Conservation (phyloP, 2,888 invertebrate genomes). For the Amphimallon solstitiale region DNA sequence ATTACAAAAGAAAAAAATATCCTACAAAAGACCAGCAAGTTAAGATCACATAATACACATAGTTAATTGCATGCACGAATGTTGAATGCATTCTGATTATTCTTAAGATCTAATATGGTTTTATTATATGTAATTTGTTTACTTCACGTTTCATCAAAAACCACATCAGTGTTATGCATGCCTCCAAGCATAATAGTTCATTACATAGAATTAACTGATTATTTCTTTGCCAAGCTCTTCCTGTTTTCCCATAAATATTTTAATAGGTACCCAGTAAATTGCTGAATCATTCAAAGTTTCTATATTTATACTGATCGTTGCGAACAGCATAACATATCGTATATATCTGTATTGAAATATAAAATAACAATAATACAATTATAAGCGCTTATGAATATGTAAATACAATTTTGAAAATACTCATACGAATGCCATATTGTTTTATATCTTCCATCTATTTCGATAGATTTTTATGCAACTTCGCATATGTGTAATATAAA, state of each 20-base stretch:
- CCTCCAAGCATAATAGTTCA: constrained; percentile 26
- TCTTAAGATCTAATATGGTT: constrained; percentile 17
- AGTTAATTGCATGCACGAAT: constrained; percentile 19
- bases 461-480: too few species aligned
- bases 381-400: too few species aligned
- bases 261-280: constrained; percentile 5
- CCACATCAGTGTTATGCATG: neutral
- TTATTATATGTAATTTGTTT: constrained; percentile 34
- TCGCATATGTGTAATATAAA: too few species aligned
- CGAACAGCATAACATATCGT: neutral
- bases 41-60: neutral
- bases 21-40: too few species aligned
- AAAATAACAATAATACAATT: too few species aligned
- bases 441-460: too few species aligned
- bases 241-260: constrained; percentile 17
- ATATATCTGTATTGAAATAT: too few species aligned
- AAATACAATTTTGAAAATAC: too few species aligned
- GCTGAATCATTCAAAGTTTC: neutral
- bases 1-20: too few species aligned
- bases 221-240: constrained; percentile 10
- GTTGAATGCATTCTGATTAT: constrained; percentile 34
- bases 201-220: constrained; percentile 33
- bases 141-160: constrained; percentile 20
- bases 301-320: constrained; percentile 10
- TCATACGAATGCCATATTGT: too few species aligned